phyloP scores from a whole-genome alignment of 1,140 invertebrate genomes.

The Amyelois transitella region DNA sequence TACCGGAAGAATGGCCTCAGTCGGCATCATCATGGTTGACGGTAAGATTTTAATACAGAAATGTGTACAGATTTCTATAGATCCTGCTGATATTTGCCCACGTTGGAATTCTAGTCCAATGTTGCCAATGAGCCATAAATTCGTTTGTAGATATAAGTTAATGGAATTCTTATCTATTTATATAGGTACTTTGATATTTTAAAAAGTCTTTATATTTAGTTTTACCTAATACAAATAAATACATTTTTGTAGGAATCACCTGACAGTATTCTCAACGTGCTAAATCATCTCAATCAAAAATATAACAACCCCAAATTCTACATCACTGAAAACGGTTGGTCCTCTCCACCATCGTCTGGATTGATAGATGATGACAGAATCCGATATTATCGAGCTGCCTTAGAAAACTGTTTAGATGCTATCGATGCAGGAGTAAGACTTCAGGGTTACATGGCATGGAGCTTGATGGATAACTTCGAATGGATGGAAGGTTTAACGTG shows the following conservation, averaged over 20 bases:
- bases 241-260: slow-evolving; percentile 12
- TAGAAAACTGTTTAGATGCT: slow-evolving; percentile 78
- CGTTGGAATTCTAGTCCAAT: too few species aligned
- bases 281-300: slow-evolving; percentile 68
- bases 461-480: slow-evolving; percentile 59
- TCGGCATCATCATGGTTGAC: slow-evolving; percentile 27
- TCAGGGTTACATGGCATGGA: slow-evolving; percentile 62
- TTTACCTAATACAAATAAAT: too few species aligned
- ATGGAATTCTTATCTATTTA: not conserved
- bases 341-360: slow-evolving; percentile 33
- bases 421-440: slow-evolving; percentile 79
- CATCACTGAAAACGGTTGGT: slow-evolving; percentile 78
- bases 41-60: too few species aligned
- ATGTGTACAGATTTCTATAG: too few species aligned
- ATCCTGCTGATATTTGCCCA: too few species aligned
- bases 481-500: slow-evolving; percentile 76
- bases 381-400: slow-evolving; percentile 38
- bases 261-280: slow-evolving; percentile 16
- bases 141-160: too few species aligned
- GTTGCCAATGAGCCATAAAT: too few species aligned
- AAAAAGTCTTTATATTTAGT: too few species aligned
- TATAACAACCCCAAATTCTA: slow-evolving; percentile 73
- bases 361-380: slow-evolving; percentile 68
- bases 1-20: slow-evolving; percentile 23
- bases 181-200: too few species aligned